phyloP scores from a whole-genome alignment of 2,797 vertebrate species.

The Geotrypetes seraphini region DNA sequence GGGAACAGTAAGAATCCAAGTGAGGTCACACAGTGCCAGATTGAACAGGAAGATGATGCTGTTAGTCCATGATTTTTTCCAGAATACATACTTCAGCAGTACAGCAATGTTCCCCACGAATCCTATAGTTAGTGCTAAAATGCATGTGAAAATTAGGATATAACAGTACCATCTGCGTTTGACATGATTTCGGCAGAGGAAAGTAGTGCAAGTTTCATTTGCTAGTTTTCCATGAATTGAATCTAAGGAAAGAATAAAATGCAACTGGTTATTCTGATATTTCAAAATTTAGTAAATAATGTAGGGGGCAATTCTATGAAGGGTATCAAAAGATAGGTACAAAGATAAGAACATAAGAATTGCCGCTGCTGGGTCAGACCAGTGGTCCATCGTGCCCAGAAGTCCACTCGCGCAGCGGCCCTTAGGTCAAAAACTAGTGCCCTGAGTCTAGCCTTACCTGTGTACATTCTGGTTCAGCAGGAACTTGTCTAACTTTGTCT shows the following conservation, averaged over 20 bases:
- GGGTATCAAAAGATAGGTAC: too few relatives aligned
- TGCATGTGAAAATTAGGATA: conserved; percentile 46
- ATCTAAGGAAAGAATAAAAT: conserved; percentile 22
- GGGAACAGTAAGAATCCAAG: conserved; percentile 62
- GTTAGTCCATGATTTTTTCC: conserved; percentile 41
- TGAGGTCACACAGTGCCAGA: conserved; percentile 60
- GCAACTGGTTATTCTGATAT: not conserved
- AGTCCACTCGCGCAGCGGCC: too few relatives aligned
- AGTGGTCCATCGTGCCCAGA: too few relatives aligned
- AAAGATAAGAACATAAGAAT: too few relatives aligned
- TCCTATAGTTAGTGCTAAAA: conserved; percentile 46
- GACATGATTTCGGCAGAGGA: conserved; percentile 44
- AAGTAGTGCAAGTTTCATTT: conserved; percentile 32
- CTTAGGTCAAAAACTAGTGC: too few relatives aligned
- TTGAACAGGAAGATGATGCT: conserved; percentile 61
- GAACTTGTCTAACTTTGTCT: too few relatives aligned
- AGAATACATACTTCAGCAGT: conserved; percentile 46
- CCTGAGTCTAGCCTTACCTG: too few relatives aligned
- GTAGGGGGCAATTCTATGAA: too few relatives aligned
- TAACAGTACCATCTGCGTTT: conserved; percentile 57
- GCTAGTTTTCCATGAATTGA: conserved; percentile 5
- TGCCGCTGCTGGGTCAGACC: too few relatives aligned
- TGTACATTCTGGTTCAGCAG: too few relatives aligned
- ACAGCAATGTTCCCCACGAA: conserved; percentile 60
- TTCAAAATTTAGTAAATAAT: not conserved